Percentiles rank a stretch among this genome's conserved stretches.
Conservation (phyloP, 2,888 invertebrate species). For the Julus scanicus region DNA sequence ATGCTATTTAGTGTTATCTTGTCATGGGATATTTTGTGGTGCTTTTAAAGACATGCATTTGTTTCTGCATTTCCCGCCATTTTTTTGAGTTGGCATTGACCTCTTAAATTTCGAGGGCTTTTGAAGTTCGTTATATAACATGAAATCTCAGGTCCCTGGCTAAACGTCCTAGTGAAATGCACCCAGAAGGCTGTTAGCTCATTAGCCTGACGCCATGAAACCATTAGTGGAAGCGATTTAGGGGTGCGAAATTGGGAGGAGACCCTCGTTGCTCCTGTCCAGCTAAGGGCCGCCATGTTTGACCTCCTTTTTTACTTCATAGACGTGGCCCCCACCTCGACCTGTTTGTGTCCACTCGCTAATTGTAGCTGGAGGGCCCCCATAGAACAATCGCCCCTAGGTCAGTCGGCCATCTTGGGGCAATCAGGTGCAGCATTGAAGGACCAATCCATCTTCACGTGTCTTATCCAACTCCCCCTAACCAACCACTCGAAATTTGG, state of each 20-base stretch:
- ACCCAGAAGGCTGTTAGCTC: constrained; percentile 47
- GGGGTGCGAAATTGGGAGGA: constrained; percentile 39
- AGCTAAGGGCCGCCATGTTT: constrained; percentile 11
- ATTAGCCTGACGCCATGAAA: constrained; percentile 32
- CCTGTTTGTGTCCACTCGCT: constrained; percentile 36
- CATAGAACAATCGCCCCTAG: not conserved
- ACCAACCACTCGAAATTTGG: constrained; percentile 39
- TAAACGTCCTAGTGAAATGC: not conserved
- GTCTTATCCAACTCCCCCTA: constrained; percentile 28
- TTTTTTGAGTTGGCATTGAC: not conserved
- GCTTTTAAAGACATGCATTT: too few species aligned
- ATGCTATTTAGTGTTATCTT: too few species aligned
- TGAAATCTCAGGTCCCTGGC: not conserved
- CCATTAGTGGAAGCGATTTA: constrained; percentile 34
- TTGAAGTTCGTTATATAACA: not conserved
- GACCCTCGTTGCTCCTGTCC: constrained; percentile 4
- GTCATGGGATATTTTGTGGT: too few species aligned
- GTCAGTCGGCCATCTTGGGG: constrained; percentile 47
- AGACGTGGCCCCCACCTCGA: not conserved
- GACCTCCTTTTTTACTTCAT: not conserved
- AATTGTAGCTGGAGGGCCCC: not conserved
- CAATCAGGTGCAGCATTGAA: constrained; percentile 47
- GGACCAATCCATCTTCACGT: constrained; percentile 41
- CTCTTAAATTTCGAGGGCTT: not conserved
- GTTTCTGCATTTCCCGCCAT: not conserved